These are phyloP conservation scores for Synergus itoensis DNA, from an alignment of 2,888 invertebrate genomes.

Conservation along the genomic window DNA sequence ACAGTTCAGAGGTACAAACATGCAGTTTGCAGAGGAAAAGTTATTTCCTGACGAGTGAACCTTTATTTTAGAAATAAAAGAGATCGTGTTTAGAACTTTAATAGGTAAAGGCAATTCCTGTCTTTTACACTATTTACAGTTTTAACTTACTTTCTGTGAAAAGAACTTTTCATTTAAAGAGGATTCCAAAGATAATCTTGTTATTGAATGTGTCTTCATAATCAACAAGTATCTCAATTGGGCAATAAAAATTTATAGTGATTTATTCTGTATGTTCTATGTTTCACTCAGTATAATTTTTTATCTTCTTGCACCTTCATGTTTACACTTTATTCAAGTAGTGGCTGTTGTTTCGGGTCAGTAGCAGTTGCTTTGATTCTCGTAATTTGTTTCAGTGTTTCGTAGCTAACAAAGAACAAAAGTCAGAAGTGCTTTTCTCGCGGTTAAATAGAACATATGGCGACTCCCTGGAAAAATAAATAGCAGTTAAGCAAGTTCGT, in stretches of 20 bases:
- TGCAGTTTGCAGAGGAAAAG: conserved; percentile 13
- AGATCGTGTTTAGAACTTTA: neutral
- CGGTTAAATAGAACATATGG: conserved; percentile 12
- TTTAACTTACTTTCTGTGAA: neutral
- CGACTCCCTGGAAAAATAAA: conserved; percentile 27
- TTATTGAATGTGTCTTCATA: neutral
- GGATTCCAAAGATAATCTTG: neutral
- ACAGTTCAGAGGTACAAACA: conserved; percentile 11
- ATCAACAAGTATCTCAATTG: no score
- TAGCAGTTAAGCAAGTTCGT: conserved; percentile 18
- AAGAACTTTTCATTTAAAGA: neutral
- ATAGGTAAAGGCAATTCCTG: neutral
- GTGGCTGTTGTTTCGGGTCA: neutral
- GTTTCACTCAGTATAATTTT: neutral
- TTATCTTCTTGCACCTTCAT: neutral
- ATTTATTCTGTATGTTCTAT: neutral
- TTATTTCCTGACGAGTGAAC: conserved; percentile 31
- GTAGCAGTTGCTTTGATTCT: conserved; percentile 15
- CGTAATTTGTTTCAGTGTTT: neutral
- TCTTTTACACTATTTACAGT: neutral
- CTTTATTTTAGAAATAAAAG: conserved; percentile 27
- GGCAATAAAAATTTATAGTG: no score
- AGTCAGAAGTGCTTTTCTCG: conserved; percentile 15
- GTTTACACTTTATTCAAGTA: neutral
- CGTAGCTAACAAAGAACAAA: neutral